Base-by-base conservation (phyloP, 2,113 vertebrate genomes). In the Cebus imitator region DNA sequence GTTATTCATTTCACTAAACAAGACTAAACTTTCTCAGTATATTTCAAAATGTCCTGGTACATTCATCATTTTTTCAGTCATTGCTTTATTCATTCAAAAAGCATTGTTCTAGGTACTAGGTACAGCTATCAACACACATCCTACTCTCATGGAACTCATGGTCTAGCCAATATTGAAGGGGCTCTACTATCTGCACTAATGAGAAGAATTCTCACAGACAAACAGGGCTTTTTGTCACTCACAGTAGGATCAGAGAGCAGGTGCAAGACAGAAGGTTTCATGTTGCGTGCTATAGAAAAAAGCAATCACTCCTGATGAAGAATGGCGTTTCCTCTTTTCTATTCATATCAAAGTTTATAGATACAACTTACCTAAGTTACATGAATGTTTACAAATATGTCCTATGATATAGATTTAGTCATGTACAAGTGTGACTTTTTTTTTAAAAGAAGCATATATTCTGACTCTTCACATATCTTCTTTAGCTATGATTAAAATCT, bases 331-430 rank as follows among this genome's bases (percentile, higher is more conserved):
- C 30, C 52, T 57, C 9, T 91, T 78, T 96, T 88, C 52, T 70
- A 57, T 57, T 88, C 96, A 78, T 37, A 27, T 94, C 52, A 73
- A 80, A 13, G 17, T 72, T 96, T 88, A 91, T 8, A 95, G 25
- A 43, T 18, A 72, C 50, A 64, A 6, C 14, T 61, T 91, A 70
- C 21, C 16, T 75, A 86, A 79, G 45, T 79, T 50, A 50, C 83
- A 61, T 21, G 27, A 95, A 66, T 85, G 81, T 88, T 88, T 52
- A 87, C 68, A 68, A 70, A 91, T 79, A 66, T 27, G 13, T n/a
- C 40, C 23, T 70, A 30, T 40, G 35, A 81, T 87, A 30, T 6
- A 55, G 14, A 86, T 35, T 87, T 80, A 80, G 14, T 32, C 4
- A 5, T 79, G 13, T 35, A 25, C 52, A 1, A 6, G 23, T 72